These are phyloP conservation scores for Telmatherina bonti DNA, from an alignment of 2,797 vertebrate genomes.

Conservation along the genomic window DNA sequence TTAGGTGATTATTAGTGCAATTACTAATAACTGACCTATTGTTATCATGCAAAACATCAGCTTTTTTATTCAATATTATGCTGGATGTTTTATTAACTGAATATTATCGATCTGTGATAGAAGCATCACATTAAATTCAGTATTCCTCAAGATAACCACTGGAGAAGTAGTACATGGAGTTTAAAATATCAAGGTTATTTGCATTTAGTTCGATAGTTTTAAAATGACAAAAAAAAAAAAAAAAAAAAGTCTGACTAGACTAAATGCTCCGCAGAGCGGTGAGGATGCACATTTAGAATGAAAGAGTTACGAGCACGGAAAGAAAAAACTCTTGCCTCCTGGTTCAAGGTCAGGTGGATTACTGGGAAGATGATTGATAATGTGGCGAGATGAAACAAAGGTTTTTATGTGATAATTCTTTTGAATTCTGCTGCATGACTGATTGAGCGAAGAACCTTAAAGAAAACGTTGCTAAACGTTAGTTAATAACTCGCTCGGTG, in stretches of 20 bases:
- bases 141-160: too few species aligned
- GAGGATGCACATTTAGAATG: not conserved
- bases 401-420: not conserved
- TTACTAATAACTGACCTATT: not conserved
- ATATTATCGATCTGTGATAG: not conserved
- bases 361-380: constrained; percentile 7
- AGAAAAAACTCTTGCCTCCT: not conserved
- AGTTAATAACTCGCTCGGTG: too few species aligned
- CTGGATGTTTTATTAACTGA: not conserved
- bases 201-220: not conserved
- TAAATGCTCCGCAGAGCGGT: not conserved
- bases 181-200: too few species aligned
- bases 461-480: too few species aligned
- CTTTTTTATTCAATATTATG: not conserved
- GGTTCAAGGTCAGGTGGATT: constrained; percentile 30
- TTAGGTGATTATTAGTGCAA: not conserved
- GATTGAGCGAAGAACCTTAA: too few species aligned
- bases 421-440: not conserved
- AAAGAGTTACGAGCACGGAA: not conserved
- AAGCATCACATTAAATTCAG: too few species aligned
- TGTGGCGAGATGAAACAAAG: not conserved
- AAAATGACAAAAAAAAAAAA: not conserved
- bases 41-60: not conserved
- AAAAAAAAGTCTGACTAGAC: not conserved
- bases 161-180: too few species aligned